Evolutionary conservation across 2,113 vertebrate genomes (phyloP).

Genomic region (Natator depressus): DNA sequence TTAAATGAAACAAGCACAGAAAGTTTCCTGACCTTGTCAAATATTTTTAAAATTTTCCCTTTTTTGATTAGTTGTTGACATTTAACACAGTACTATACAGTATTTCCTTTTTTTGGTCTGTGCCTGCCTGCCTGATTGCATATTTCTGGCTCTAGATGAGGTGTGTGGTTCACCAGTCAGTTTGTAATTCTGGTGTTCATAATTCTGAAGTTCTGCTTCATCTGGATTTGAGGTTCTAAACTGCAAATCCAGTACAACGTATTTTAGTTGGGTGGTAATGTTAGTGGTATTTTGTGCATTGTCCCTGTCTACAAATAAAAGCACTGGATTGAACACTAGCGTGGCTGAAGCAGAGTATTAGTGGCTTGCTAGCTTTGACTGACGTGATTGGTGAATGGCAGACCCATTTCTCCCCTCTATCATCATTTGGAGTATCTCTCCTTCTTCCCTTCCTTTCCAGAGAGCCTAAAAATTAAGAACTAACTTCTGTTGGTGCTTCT

Average conservation of each 20-base stretch:
- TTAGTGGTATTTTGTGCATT: accelerated
- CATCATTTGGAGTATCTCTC: neutral
- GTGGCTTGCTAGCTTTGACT: neutral
- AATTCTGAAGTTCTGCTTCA: accelerated
- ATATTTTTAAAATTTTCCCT: too few species aligned
- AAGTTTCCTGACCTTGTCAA: too few species aligned
- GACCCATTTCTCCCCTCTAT: neutral
- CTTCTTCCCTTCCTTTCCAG: neutral
- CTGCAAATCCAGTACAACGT: neutral
- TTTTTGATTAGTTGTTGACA: neutral
- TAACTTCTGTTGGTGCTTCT: neutral
- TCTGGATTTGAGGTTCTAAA: neutral
- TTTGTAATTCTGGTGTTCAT: too few species aligned
- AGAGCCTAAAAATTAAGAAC: neutral
- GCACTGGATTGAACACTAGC: neutral
- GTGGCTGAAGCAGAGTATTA: neutral
- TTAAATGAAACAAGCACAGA: too few species aligned
- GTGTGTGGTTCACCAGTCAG: too few species aligned
- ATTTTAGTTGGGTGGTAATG: neutral
- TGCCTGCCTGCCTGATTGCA: too few species aligned
- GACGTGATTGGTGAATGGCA: neutral
- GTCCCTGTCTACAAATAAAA: neutral
- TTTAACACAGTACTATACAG: too few species aligned
- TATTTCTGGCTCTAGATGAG: too few species aligned
- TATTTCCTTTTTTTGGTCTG: neutral